Evolutionary conservation across 1,140 invertebrate species (phyloP).

Genomic region (Euschistus heros): DNA sequence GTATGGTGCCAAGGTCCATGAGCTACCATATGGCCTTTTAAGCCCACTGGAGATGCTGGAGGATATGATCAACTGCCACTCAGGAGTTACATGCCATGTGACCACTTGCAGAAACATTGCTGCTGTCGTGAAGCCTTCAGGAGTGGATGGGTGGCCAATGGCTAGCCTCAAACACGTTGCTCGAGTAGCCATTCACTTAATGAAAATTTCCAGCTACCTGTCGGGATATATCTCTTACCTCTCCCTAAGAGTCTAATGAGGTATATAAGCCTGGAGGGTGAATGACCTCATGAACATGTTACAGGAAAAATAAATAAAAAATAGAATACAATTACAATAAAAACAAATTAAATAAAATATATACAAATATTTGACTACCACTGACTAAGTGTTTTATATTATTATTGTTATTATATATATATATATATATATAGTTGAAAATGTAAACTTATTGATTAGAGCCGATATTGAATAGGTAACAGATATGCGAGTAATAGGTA

Average conservation of each 20-base stretch:
- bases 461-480: too few species aligned
- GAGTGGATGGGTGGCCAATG: conserved; percentile 29
- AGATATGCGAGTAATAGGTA: too few species aligned
- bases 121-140: conserved; percentile 11
- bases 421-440: too few species aligned
- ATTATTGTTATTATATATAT: too few species aligned
- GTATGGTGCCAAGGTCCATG: conserved; percentile 49
- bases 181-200: conserved; percentile 52
- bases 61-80: conserved; percentile 32
- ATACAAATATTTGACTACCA: too few species aligned
- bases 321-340: too few species aligned
- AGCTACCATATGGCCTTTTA: neutral
- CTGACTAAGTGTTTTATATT: too few species aligned
- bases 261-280: conserved; percentile 17
- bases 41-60: conserved; percentile 24
- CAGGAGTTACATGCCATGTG: neutral
- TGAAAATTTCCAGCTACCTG: conserved; percentile 55
- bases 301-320: too few species aligned
- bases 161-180: conserved; percentile 36
- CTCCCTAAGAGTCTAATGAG: conserved; percentile 40
- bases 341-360: too few species aligned
- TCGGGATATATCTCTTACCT: conserved; percentile 53
- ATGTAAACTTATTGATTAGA: too few species aligned
- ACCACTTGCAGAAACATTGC: too few species aligned
- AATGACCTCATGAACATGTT: neutral